Conservation (phyloP, 2,797 vertebrate species). For the Enteromius trimaculatus region DNA sequence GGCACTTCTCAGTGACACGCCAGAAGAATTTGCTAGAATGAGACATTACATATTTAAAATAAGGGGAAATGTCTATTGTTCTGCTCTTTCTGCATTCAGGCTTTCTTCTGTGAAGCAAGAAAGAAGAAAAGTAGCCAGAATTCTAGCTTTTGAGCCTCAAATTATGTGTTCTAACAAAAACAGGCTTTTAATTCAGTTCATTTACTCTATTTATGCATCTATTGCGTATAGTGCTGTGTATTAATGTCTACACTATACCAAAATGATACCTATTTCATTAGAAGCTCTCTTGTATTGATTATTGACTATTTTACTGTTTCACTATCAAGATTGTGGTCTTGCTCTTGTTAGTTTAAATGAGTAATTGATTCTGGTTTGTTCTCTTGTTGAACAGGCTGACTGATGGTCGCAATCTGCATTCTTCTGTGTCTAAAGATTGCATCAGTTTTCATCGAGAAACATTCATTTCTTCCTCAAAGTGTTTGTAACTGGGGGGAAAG, state of each 20-base stretch:
- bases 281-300: neutral
- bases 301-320: neutral
- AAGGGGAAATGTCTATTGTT: neutral
- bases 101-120: neutral
- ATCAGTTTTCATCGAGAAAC: conserved; percentile 5
- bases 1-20: neutral
- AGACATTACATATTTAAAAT: neutral
- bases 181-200: neutral
- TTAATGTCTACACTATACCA: neutral
- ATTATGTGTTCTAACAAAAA: neutral
- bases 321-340: neutral
- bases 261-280: neutral
- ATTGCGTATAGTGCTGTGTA: neutral
- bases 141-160: neutral
- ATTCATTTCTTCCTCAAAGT: conserved; percentile 9
- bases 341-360: conserved; percentile 9
- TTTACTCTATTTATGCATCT: neutral
- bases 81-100: neutral
- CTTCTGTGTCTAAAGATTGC: conserved; percentile 31
- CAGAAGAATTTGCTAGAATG: neutral
- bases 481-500: neutral
- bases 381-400: conserved; percentile 18
- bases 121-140: neutral
- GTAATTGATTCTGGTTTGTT: conserved; percentile 9
- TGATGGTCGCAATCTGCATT: neutral